These are phyloP conservation scores for Oenanthe melanoleuca DNA, from an alignment of 2,113 vertebrate genomes.

Conservation along the genomic window DNA sequence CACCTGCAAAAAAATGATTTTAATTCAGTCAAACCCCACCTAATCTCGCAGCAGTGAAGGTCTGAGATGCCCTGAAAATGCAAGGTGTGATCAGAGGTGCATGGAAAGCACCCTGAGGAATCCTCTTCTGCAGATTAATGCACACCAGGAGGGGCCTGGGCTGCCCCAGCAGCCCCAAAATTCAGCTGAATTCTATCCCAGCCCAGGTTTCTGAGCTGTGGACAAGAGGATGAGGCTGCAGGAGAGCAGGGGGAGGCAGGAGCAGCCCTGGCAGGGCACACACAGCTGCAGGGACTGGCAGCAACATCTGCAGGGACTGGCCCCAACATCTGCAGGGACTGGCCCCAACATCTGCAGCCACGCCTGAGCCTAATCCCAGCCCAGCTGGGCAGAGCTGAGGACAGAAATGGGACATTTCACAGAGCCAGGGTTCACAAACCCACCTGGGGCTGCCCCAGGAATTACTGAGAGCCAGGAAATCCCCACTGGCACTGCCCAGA, in stretches of 20 bases:
- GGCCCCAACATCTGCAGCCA: neutral
- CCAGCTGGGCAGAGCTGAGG: neutral
- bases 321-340: no score
- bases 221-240: accelerated
- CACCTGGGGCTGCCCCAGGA: neutral
- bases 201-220: accelerated
- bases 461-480: neutral
- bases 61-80: neutral
- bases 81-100: neutral
- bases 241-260: neutral
- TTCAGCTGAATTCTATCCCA: accelerated
- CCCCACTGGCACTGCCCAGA: neutral
- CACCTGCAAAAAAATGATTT: accelerated
- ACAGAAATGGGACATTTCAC: accelerated
- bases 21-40: neutral
- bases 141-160: accelerated
- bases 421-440: neutral
- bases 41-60: neutral
- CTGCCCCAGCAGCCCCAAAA: neutral
- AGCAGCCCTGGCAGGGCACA: accelerated
- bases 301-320: no score
- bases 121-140: neutral
- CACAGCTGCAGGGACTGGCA: neutral
- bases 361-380: neutral
- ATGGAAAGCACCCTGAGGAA: accelerated